Base-by-base conservation (phyloP, 2,797 vertebrate species). In the Thunnus albacares region DNA sequence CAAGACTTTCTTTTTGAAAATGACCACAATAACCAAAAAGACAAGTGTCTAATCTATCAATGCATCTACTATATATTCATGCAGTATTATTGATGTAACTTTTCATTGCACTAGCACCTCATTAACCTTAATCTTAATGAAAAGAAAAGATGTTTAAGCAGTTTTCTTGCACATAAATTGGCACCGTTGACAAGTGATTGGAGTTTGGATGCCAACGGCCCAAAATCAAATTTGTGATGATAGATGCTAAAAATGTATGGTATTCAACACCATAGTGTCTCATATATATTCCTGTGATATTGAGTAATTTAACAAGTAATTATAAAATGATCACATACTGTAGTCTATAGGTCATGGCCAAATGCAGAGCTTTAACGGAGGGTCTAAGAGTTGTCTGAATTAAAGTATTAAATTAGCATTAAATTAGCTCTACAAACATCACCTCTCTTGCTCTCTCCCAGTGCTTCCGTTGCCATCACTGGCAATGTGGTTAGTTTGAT, bases 371-470 rank as follows among this genome's bases (percentile, higher is more conserved):
- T 68, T 57, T 1, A 1, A 33, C 69, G 26, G 49, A 49, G 22
- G 38, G 66, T 61, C 12, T 51, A 35, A 79, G 38, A 49, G 28
- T 67, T 62, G 26, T 63, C 0, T 0, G 18, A 15, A 52, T 55
- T 33, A 57, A 59, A 63, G n/a, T 24, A 35, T 28, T 20, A 59
- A 43, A 83, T 81, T 60, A 60, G 38, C 70, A 75, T 83, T 59
- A 30, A 58, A 71, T 83, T 52, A 56, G 51, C 1, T 0, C 22
- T 56, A 58, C n/a, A 56, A 80, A 74, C 35, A n/a, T 33, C 47
- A 41, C 35, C 58, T 70, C 38, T 60, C 77, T 58, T 53, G 12
- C 17, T 38, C 15, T 60, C 35, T 26, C 13, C 0, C 59, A 41
- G 14, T 30, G 41, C 2, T 56, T 20, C 13, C 22, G 6, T 28